Base-by-base conservation (phyloP, 2,113 vertebrate species). In the Danio rerio region DNA sequence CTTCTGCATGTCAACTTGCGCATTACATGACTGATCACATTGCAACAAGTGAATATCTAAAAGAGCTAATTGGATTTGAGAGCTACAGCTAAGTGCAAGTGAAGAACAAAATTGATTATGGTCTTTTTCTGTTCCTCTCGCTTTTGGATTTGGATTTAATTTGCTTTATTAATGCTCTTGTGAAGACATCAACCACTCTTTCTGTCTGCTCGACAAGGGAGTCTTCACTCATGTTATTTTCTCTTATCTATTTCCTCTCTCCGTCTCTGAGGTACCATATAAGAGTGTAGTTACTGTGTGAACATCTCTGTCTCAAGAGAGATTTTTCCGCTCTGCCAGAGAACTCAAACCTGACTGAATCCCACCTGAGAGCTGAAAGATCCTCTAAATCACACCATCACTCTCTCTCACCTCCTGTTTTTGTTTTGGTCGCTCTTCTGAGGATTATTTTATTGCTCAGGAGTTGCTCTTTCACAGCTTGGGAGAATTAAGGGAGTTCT, bases 381-480 rank as follows among this genome's bases (percentile, higher is more conserved):
- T n/a, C 58, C 72, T 59, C 55, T 11, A 59, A 59, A 75, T 59
- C 12, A 11, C 47, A 21, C 68, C 68, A 70, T 70, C n/a, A 76
- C 59, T 76, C 55, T 15, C 40, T 75, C 42, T 59, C 72, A 20
- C 72, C 52, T 56, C 31, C 73, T 61, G 73, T 75, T 59, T 75
- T 21, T 59, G 40, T 75, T 75, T 59, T 5, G 72, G 42, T 47
- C 5, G 7, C 18, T 61, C 42, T 18, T 40, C 8, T 9, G 73
- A 15, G 42, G 55, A 59, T 5, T 5, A 18, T 73, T 56, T 43
- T n/a, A 58, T 69, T 69, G 66, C 66, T 49, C 66, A 69, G n/a
- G 16, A 20, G 66, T 58, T 74, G 40, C 31, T 74, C 16, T 47
- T 20, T 75, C 43, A 20, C 43, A 11, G 71, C 52, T 42, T 52